Percentiles rank a stretch among this genome's conserved stretches.
phyloP scores from a whole-genome alignment of 2,888 invertebrate species.

The Agrotis puta region DNA sequence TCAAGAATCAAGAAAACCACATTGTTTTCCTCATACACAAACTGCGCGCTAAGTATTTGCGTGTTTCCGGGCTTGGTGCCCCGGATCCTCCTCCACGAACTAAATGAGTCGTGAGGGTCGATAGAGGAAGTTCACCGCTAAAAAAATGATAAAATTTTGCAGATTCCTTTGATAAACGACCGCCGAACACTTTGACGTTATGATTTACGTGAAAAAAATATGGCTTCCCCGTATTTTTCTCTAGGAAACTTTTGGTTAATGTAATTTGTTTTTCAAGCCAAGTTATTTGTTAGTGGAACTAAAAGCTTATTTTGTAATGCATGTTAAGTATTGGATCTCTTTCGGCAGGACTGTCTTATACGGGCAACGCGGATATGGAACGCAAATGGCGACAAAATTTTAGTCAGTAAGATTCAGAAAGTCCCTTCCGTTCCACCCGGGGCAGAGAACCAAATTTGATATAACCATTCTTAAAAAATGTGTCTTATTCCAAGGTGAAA shows the following conservation, averaged over 20 bases:
- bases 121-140: conserved; percentile 37
- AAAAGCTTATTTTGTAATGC: too few species aligned
- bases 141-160: conserved; percentile 59
- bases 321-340: too few species aligned
- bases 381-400: too few species aligned
- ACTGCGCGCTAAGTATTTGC: conserved; percentile 16
- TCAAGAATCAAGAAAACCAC: not conserved
- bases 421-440: too few species aligned
- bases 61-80: not conserved
- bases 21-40: not conserved
- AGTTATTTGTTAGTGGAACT: not conserved
- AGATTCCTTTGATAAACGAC: conserved; percentile 53
- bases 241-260: conserved; percentile 11
- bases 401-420: too few species aligned
- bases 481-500: too few species aligned
- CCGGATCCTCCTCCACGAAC: not conserved
- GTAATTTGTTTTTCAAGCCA: conserved; percentile 11
- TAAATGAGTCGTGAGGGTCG: conserved; percentile 50
- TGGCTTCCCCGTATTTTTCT: conserved; percentile 18
- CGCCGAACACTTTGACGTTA: conserved; percentile 31
- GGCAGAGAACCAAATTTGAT: too few species aligned
- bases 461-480: too few species aligned
- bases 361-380: too few species aligned
- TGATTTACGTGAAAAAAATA: conserved; percentile 55
- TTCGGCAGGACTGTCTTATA: too few species aligned